phyloP scores from a whole-genome alignment of 2,888 invertebrate species.

The Harpalus rufipes region DNA sequence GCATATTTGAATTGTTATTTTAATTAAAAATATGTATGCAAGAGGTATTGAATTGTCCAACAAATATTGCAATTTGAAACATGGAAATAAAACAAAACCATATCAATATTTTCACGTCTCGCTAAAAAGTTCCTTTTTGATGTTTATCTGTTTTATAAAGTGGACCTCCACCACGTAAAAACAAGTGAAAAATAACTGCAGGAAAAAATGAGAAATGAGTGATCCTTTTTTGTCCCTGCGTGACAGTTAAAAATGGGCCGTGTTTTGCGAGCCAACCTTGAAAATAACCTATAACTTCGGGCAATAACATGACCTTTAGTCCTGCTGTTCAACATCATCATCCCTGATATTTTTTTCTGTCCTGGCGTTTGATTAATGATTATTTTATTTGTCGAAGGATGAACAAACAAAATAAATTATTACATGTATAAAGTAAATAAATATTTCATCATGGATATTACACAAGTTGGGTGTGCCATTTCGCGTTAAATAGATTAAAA shows the following conservation, averaged over 20 bases:
- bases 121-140: too few species aligned
- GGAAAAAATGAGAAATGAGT: constrained; percentile 27
- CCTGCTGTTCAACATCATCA: constrained; percentile 26
- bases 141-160: too few species aligned
- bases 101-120: too few species aligned
- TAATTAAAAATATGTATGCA: too few species aligned
- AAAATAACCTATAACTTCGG: constrained; percentile 6
- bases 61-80: too few species aligned
- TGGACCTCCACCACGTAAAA: background rate
- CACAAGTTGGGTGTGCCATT: too few species aligned
- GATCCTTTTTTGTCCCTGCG: background rate
- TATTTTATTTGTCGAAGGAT: constrained; percentile 19
- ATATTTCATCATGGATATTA: too few species aligned
- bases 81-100: too few species aligned
- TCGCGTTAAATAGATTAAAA: too few species aligned
- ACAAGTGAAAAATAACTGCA: background rate
- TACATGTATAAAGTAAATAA: background rate
- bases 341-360: background rate
- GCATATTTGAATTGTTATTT: too few species aligned
- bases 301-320: constrained; percentile 12
- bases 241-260: constrained; percentile 12
- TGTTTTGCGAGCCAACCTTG: constrained; percentile 14
- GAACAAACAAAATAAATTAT: constrained; percentile 13
- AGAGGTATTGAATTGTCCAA: too few species aligned
- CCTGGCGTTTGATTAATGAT: constrained; percentile 21